Evolutionary conservation across 2,113 vertebrate species (phyloP).

Genomic region (Steatornis caripensis): DNA sequence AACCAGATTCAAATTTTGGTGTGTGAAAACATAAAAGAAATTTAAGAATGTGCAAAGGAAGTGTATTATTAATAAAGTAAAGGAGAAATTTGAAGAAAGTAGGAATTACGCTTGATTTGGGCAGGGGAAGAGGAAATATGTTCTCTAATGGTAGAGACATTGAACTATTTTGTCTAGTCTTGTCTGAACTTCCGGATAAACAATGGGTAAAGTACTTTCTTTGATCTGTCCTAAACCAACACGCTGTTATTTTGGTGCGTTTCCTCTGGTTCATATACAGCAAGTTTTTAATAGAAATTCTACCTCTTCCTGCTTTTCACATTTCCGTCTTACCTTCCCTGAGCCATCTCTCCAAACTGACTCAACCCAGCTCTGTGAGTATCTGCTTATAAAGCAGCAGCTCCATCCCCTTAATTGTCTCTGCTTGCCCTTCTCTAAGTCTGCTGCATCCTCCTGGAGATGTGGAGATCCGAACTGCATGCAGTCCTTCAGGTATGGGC

Average conservation of each 20-base stretch:
- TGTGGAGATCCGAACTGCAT: neutral
- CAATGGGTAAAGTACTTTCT: neutral
- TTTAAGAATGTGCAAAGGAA: neutral
- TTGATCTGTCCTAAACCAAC: neutral
- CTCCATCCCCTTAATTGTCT: neutral
- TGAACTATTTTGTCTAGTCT: neutral
- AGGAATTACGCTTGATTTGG: neutral
- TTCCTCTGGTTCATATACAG: neutral
- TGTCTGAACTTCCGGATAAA: neutral
- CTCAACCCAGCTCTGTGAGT: neutral
- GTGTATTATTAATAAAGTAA: neutral
- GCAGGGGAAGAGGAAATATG: neutral
- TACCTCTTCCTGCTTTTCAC: neutral
- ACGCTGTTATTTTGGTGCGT: neutral
- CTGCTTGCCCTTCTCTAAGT: neutral
- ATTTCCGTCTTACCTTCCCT: fast-evolving
- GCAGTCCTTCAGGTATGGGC: neutral
- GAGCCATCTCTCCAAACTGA: neutral
- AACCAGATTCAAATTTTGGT: neutral
- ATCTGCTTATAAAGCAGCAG: neutral
- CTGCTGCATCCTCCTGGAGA: neutral
- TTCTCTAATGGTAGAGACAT: neutral
- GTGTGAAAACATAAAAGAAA: neutral
- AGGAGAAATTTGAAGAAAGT: neutral
- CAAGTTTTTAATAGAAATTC: neutral